These are phyloP conservation scores for Hemitrygon akajei DNA, from an alignment of 2,797 vertebrate species.

Conservation along the genomic window DNA sequence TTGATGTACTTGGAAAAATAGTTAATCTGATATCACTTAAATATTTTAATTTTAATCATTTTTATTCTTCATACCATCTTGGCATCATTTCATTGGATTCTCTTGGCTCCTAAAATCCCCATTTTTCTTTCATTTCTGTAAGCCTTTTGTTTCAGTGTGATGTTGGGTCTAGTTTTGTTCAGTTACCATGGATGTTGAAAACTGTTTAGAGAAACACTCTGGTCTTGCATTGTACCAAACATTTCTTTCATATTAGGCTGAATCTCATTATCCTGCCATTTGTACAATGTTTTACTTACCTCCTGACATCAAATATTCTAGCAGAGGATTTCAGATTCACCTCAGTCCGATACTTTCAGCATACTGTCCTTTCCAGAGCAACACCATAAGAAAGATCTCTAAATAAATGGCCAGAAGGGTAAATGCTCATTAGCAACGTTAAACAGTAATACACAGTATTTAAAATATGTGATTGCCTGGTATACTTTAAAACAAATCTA, in stretches of 20 bases:
- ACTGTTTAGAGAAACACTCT: background rate
- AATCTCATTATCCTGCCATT: background rate
- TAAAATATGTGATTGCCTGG: background rate
- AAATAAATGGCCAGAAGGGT: background rate
- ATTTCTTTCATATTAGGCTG: background rate
- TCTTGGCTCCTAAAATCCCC: background rate
- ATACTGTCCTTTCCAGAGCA: background rate
- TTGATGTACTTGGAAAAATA: background rate
- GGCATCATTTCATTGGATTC: background rate
- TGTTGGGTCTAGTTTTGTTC: background rate
- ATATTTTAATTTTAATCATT: background rate
- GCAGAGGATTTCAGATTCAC: background rate
- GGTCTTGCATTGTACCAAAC: background rate
- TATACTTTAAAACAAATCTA: background rate
- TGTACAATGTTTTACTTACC: background rate
- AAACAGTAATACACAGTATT: too few species aligned
- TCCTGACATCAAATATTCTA: background rate
- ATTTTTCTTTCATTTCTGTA: background rate
- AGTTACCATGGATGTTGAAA: background rate
- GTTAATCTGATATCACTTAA: background rate
- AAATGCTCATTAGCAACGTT: background rate
- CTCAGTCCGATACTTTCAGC: background rate
- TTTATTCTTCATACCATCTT: background rate
- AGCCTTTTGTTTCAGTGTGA: background rate
- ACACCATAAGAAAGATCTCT: too few species aligned